Percentiles rank a stretch among this genome's conserved stretches.
phyloP scores from a whole-genome alignment of 2,888 invertebrate species.

The Polia nebulosa region DNA sequence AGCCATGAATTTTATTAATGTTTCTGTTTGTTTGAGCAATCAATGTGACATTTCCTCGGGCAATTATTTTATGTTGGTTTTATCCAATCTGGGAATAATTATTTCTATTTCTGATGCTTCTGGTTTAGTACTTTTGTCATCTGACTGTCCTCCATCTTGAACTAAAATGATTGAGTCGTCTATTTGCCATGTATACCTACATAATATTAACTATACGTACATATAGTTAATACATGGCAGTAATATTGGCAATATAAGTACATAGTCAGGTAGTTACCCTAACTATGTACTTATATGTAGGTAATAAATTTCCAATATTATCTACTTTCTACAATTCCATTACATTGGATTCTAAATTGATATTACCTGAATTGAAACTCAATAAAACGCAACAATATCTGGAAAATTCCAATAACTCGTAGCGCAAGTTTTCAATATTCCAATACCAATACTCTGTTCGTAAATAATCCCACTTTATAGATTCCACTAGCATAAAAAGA shows the following conservation, averaged over 20 bases:
- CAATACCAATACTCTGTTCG: neutral
- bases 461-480: slow-evolving; percentile 28
- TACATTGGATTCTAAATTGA: neutral
- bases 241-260: too few relatives aligned
- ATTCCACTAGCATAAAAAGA: neutral
- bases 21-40: slow-evolving; percentile 22
- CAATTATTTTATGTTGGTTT: slow-evolving; percentile 31
- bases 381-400: neutral
- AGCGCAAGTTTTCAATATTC: slow-evolving; percentile 11
- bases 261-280: too few relatives aligned
- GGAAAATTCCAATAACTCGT: neutral
- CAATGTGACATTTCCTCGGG: slow-evolving; percentile 8
- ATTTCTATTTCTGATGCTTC: slow-evolving; percentile 32
- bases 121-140: slow-evolving; percentile 27
- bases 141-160: neutral
- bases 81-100: slow-evolving; percentile 35
- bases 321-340: too few relatives aligned
- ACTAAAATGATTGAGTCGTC: neutral
- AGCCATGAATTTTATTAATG: slow-evolving; percentile 20
- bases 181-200: neutral
- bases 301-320: too few relatives aligned
- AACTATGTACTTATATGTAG: too few relatives aligned
- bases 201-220: too few relatives aligned
- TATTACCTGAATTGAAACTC: neutral
- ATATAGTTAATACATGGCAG: too few relatives aligned